Percentiles rank a stretch among this genome's conserved stretches.
phyloP scores from a whole-genome alignment of 2,113 vertebrate genomes.

The Setophaga kirtlandii region DNA sequence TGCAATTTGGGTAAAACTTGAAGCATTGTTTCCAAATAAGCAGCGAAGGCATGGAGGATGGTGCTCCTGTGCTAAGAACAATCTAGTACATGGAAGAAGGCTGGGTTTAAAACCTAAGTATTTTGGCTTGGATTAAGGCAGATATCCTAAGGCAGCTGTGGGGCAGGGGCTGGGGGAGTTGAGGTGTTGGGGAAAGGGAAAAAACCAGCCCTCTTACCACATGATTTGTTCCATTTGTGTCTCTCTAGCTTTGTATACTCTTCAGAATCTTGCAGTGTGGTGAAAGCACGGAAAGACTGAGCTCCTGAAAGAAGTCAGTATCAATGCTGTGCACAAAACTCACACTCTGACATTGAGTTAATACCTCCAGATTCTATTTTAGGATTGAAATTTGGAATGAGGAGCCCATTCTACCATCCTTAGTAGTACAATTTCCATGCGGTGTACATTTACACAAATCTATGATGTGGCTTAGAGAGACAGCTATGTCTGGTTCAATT shows the following conservation, averaged over 20 bases:
- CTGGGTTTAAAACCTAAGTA: neutral
- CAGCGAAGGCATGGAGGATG: neutral
- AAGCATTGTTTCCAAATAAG: constrained; percentile 15
- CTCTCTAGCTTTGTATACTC: neutral
- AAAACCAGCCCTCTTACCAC: neutral
- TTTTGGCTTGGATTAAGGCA: neutral
- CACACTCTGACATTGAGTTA: neutral
- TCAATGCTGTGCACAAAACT: neutral
- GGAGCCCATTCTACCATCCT: neutral
- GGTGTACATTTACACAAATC: neutral
- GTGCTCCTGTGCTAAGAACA: neutral
- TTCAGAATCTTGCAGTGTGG: neutral
- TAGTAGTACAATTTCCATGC: neutral
- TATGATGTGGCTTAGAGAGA: neutral
- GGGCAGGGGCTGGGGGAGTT: fast-evolving
- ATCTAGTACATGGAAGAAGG: neutral
- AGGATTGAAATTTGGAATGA: neutral
- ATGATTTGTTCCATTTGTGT: neutral
- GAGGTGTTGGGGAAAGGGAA: neutral
- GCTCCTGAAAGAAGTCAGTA: neutral
- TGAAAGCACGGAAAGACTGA: neutral
- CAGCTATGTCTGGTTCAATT: neutral
- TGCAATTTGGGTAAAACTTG: neutral
- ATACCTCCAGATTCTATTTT: neutral
- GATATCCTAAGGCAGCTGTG: neutral